Evolutionary conservation across 1,140 invertebrate genomes (phyloP).

Genomic region (Himalopsyche phryganea): DNA sequence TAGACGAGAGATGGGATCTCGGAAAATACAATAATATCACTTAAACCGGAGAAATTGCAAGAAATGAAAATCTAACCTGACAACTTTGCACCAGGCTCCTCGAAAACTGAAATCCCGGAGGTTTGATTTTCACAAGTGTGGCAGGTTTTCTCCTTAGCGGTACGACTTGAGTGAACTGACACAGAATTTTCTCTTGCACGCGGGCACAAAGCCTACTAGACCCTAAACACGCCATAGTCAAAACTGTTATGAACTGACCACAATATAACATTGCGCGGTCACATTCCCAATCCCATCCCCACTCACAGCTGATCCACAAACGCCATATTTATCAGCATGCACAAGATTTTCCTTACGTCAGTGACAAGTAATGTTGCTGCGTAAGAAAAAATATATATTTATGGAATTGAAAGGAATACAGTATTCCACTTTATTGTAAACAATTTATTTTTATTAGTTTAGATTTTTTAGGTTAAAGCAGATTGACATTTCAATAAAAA

Average conservation of each 20-base stretch:
- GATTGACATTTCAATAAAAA: too few relatives aligned
- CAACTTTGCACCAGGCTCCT: slow-evolving; percentile 53
- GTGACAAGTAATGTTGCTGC: slow-evolving; percentile 36
- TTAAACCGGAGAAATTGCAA: slow-evolving; percentile 14
- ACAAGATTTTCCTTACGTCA: slow-evolving; percentile 8
- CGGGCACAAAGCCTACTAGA: slow-evolving; percentile 72
- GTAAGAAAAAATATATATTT: slow-evolving; percentile 5
- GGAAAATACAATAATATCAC: slow-evolving; percentile 9
- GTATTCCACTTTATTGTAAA: too few relatives aligned
- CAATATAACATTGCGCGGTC: slow-evolving; percentile 40
- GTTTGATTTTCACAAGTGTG: slow-evolving; percentile 59
- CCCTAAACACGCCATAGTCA: slow-evolving; percentile 73
- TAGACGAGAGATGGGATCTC: neutral
- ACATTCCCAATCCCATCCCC: slow-evolving; percentile 50
- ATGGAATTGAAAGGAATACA: too few relatives aligned
- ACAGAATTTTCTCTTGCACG: slow-evolving; percentile 69
- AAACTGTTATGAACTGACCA: slow-evolving; percentile 61
- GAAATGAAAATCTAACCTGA: slow-evolving; percentile 46
- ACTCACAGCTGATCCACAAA: slow-evolving; percentile 52
- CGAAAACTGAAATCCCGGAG: slow-evolving; percentile 52
- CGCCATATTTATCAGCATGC: slow-evolving; percentile 35
- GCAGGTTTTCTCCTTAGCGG: slow-evolving; percentile 58
- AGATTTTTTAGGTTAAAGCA: too few relatives aligned
- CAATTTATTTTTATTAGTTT: too few relatives aligned
- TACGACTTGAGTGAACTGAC: slow-evolving; percentile 65